These are phyloP conservation scores for Patella depressa DNA, from an alignment of 2,888 invertebrate genomes.

Conservation along the genomic window DNA sequence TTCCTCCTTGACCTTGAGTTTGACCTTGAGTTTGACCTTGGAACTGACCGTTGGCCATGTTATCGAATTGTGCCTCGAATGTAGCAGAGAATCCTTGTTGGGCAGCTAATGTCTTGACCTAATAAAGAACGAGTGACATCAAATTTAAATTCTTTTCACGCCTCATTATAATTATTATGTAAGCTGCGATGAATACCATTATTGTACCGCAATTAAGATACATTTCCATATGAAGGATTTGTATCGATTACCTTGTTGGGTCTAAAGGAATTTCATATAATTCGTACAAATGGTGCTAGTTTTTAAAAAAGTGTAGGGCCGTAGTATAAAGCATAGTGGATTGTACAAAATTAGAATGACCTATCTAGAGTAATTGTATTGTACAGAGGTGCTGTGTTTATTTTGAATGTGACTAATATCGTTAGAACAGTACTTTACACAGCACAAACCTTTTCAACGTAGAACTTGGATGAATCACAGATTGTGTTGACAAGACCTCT, in stretches of 20 bases:
- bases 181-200: no score
- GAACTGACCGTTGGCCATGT: not conserved
- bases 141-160: not conserved
- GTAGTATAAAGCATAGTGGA: not conserved
- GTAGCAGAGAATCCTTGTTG: not conserved
- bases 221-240: not conserved
- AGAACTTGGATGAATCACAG: slow-evolving; percentile 8
- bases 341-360: no score
- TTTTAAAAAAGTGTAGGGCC: not conserved
- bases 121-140: not conserved
- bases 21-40: no score
- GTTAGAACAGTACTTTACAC: no score
- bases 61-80: not conserved
- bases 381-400: no score
- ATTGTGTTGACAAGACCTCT: not conserved
- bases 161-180: not conserved
- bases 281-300: not conserved
- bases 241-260: not conserved
- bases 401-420: no score
- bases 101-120: not conserved
- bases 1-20: no score
- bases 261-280: not conserved
- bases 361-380: no score
- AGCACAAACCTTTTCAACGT: not conserved
- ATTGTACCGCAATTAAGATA: not conserved